Evolutionary conservation across 1,140 invertebrate species (phyloP), one percentile per base, ranked within the genome.

Genomic region (Brachionus paranguensis): DNA sequence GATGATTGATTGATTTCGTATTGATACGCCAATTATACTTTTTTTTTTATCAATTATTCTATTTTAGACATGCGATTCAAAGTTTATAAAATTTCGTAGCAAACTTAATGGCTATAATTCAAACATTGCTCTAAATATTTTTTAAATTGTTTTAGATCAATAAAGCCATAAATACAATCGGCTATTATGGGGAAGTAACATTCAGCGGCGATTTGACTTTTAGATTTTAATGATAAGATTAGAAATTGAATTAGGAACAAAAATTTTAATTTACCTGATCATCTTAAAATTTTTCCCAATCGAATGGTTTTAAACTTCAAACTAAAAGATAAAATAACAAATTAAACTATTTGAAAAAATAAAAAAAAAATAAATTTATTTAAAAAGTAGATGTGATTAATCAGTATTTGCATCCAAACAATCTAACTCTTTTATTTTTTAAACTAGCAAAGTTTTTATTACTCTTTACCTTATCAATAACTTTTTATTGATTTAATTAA

Each of bases 1-100:
- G 33, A 68, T 72, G 68, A 72, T 72, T 72, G 68, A 72, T 72
- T 72, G 68, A 72, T 72, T 29, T 68, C 17, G 3, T 41, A 72
- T 37, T 41, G 68, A 72, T 72, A 72, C 68, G 68, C 68, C 68
- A 72, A 72, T 45, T 33, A 60, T 60, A 60, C 20, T 41, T 45
- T 72, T 70, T 45, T 72, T 70, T 41, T 41, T n/a, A 72, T 43
- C 29, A 68, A 68, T 33, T 33, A 33, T 33, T 33, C 27, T 41
- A 33, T 43, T 43, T 72, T 72, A 41, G 68, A 72, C 68, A 72
- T 72, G 68, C 29, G 41, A 72, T 43, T 72, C 37, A 72, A 72
- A 43, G 17, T 41, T 72, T 72, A 72, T 72, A 68, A 68, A 68
- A 14, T 68, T n/a, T 33, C 0, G 3, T n/a, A 64, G 17, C 55